Base-by-base conservation (phyloP, 1,140 invertebrate genomes). In the Dufourea novaeangliae region DNA sequence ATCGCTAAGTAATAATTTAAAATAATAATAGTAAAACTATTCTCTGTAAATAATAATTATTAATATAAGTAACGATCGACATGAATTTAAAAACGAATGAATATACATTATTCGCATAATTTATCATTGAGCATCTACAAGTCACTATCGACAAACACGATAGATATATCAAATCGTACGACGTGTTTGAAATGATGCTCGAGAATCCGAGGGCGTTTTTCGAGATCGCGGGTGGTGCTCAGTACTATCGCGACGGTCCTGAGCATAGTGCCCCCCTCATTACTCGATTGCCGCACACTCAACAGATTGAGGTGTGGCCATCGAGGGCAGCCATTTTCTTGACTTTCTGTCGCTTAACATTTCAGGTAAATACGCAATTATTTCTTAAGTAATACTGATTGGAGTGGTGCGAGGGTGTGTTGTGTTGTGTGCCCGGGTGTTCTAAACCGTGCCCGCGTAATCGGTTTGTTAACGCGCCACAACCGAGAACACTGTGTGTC, bases 291-390 rank as follows among this genome's bases (percentile, higher is more conserved):
- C 84, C 76, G 87, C 84, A 88, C 89, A 89, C 88, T 91, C 89
- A 91, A 92, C 90, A 90, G 90, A 92, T 92, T 91, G 91, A 92
- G 92, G 91, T 92, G 91, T 92, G 92, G 91, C 90, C 90, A 91
- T 88, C 88, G 90, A 92, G 86, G 91, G 91, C 90, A 92, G 92
- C 92, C 92, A 92, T 92, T 92, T 92, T 92, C 90, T 92, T 89
- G 89, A 89, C 90, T 92, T 89, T 92, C 90, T 91, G 90, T 91
- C 90, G 90, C 89, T 88, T 88, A 91, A 89, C 88, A 91, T 88
- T 89, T 90, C 91, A 92, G 92, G 92, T 92, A 92, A 92, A 90
- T 92, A 92, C 85, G 86, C 59, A 85, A 85, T 82, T 86, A 86
- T 85, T 80, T 82, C 73, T 79, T 82, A 85, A 82, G 57, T 79